These are phyloP conservation scores for Agrilus cyanescens DNA, from an alignment of 2,888 invertebrate genomes.

Conservation along the genomic window DNA sequence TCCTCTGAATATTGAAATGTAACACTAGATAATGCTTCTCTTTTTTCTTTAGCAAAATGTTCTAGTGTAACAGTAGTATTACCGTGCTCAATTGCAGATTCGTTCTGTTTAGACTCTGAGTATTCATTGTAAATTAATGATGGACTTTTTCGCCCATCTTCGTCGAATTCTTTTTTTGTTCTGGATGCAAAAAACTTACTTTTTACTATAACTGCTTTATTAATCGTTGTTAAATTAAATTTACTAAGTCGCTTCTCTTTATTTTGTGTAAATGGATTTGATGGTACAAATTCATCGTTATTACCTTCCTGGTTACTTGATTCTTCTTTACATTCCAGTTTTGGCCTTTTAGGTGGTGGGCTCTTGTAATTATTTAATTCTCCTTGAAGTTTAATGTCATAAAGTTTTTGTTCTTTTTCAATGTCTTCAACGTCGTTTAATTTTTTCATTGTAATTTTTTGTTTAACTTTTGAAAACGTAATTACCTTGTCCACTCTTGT, in stretches of 20 bases:
- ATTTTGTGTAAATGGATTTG: background rate
- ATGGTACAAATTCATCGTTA: background rate
- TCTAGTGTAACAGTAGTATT: too few relatives aligned
- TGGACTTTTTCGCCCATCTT: too few relatives aligned
- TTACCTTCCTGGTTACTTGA: background rate
- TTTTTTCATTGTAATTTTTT: background rate
- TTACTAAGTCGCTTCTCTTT: slow-evolving; percentile 6
- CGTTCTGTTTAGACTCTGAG: too few relatives aligned
- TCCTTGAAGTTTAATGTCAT: slow-evolving; percentile 4
- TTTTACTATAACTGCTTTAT: slow-evolving; percentile 1
- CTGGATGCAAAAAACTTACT: slow-evolving; percentile 6
- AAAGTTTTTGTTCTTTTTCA: slow-evolving; percentile 3
- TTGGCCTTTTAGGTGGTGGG: slow-evolving; percentile 2
- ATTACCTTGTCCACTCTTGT: background rate
- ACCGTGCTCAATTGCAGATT: too few relatives aligned
- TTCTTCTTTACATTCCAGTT: background rate
- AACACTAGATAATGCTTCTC: too few relatives aligned
- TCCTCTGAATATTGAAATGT: too few relatives aligned
- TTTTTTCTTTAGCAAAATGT: too few relatives aligned
- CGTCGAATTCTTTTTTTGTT: background rate
- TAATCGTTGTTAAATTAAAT: slow-evolving; percentile 3
- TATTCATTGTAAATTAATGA: too few relatives aligned
- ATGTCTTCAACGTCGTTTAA: background rate
- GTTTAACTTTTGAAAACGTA: background rate
- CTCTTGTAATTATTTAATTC: slow-evolving; percentile 7